Evolutionary conservation across 2,888 invertebrate genomes (phyloP).

Genomic region (Pogonocherus hispidulus): DNA sequence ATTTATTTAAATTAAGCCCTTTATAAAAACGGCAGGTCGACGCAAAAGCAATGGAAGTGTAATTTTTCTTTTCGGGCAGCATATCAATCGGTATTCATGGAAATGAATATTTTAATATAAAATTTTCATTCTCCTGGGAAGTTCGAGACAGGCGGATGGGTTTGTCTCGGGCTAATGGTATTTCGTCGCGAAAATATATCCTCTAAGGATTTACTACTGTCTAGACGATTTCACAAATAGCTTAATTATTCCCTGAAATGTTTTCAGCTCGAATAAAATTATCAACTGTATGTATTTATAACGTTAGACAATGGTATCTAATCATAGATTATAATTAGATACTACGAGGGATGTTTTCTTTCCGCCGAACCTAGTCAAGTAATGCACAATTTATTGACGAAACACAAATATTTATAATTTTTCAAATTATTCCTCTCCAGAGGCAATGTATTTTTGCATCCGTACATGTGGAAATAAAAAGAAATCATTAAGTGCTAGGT

Average conservation of each 20-base stretch:
- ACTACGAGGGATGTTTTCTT: no score
- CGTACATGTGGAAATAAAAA: no score
- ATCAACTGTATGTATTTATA: no score
- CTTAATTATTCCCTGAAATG: not conserved
- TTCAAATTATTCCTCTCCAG: no score
- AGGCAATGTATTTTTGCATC: no score
- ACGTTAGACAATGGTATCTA: no score
- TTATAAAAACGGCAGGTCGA: not conserved
- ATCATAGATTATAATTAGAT: no score
- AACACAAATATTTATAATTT: no score
- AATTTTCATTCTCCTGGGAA: not conserved
- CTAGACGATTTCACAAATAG: not conserved
- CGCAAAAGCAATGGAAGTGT: conserved; percentile 13
- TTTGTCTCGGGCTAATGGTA: not conserved
- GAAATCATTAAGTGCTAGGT: no score
- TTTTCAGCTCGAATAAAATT: no score
- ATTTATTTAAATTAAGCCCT: conserved; percentile 29
- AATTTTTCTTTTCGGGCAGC: conserved; percentile 15
- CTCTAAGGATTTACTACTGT: not conserved
- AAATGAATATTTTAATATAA: conserved; percentile 15
- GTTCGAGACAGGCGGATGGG: not conserved
- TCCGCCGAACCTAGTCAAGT: no score
- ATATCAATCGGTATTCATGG: conserved; percentile 7
- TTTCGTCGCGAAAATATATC: not conserved
- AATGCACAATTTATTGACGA: no score